These are phyloP conservation scores for Noctua janthe DNA, from an alignment of 2,888 invertebrate species.

Conservation along the genomic window DNA sequence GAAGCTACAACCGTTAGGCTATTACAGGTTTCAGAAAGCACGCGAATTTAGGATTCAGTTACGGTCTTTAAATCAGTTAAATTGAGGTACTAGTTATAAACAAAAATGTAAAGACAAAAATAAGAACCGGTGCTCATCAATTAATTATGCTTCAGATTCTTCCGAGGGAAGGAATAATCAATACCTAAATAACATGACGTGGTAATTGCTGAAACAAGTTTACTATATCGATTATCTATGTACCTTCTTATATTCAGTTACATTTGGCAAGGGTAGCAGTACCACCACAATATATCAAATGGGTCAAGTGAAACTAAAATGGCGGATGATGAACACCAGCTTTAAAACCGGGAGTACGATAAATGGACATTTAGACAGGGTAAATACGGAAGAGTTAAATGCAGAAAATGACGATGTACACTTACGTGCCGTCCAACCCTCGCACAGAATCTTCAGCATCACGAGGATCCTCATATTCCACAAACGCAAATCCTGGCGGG, in stretches of 20 bases:
- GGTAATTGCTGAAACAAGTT: not conserved
- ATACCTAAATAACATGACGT: not conserved
- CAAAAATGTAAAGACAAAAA: not conserved
- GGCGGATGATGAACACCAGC: slow-evolving; percentile 55
- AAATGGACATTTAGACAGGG: not conserved
- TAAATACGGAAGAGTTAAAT: not conserved
- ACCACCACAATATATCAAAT: slow-evolving; percentile 16
- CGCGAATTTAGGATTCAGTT: slow-evolving; percentile 19
- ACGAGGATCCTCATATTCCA: slow-evolving; percentile 96
- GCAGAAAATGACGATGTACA: slow-evolving; percentile 63
- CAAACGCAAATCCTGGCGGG: slow-evolving; percentile 97
- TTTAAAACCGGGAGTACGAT: not conserved
- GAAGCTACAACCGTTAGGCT: slow-evolving; percentile 19
- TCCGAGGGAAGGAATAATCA: not conserved
- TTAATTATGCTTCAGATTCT: not conserved
- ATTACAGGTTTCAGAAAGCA: not conserved
- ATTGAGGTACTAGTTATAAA: not conserved
- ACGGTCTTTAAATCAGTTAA: not conserved
- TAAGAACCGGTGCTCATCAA: not conserved
- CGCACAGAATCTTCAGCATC: slow-evolving; percentile 97
- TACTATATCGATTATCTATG: not conserved
- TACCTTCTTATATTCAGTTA: not conserved
- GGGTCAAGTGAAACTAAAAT: slow-evolving; percentile 64
- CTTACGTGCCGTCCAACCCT: slow-evolving; percentile 94
- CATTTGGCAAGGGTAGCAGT: slow-evolving; percentile 48